These are phyloP conservation scores for Lithobates sylvaticus DNA, from an alignment of 2,797 vertebrate species.

Conservation along the genomic window DNA sequence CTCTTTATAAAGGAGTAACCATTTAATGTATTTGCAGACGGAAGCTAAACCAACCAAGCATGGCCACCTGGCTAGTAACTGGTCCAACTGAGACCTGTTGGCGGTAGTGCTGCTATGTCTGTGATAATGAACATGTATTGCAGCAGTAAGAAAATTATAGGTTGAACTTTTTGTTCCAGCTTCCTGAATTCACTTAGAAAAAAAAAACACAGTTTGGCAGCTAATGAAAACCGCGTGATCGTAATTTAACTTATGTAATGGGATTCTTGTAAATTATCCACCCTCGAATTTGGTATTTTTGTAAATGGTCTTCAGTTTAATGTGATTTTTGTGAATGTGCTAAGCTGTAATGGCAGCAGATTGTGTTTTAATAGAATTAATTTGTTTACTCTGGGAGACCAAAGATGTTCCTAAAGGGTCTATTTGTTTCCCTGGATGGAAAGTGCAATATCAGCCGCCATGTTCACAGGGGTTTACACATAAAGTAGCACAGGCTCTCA, in stretches of 20 bases:
- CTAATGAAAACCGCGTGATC: conserved; percentile 10
- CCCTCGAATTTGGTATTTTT: conserved; percentile 29
- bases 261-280: conserved; percentile 24
- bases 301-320: conserved; percentile 39
- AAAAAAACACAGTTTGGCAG: not conserved
- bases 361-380: conserved; percentile 39
- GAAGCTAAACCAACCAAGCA: not conserved
- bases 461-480: not conserved
- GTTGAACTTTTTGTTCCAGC: not conserved
- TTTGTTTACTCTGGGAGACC: not conserved
- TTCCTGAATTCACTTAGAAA: not conserved
- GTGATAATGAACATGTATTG: not conserved
- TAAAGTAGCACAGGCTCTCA: not conserved
- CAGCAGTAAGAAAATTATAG: not conserved
- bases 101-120: not conserved
- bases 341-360: conserved; percentile 6
- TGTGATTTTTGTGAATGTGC: conserved; percentile 1
- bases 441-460: not conserved
- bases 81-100: not conserved
- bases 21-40: conserved; percentile 6
- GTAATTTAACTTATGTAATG: conserved; percentile 9
- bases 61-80: not conserved
- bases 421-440: not conserved
- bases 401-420: not conserved
- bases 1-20: not conserved